A percentile compares a stretch with the other conserved stretches of the same genome.
phyloP scores from a whole-genome alignment of 2,113 vertebrate genomes.

The Mola mola region DNA sequence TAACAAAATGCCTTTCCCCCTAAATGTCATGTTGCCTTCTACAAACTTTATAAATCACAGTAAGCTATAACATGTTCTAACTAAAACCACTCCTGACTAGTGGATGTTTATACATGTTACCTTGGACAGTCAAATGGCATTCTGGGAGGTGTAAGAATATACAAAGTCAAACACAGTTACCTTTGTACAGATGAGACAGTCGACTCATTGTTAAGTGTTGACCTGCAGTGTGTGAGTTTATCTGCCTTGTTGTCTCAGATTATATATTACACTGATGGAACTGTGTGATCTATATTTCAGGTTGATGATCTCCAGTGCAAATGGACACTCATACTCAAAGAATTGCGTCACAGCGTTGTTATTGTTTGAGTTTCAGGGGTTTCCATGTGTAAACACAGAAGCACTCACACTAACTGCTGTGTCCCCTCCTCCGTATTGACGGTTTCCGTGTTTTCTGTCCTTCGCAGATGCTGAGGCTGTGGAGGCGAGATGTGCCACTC shows the following conservation, averaged over 20 bases:
- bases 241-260: conserved; percentile 13
- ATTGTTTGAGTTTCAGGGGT: conserved; percentile 3
- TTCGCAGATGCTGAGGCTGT: conserved; percentile 68
- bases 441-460: neutral
- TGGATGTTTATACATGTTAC: conserved; percentile 7
- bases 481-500: conserved; percentile 78
- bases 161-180: neutral
- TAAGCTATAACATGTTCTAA: neutral
- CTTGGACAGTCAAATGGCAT: neutral
- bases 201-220: conserved; percentile 1
- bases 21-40: neutral
- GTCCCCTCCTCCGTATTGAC: neutral
- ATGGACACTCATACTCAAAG: neutral
- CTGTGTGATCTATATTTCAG: conserved; percentile 3
- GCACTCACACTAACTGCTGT: neutral
- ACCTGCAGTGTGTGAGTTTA: too few relatives aligned
- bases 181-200: conserved; percentile 3
- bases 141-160: neutral
- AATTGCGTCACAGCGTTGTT: conserved; percentile 1
- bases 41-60: neutral
- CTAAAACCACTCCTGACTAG: neutral
- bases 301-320: conserved; percentile 46
- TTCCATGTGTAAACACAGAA: neutral
- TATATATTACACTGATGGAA: conserved; percentile 21
- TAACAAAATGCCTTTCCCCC: conserved; percentile 4